Percentiles rank a stretch among this genome's conserved stretches.
These are phyloP conservation scores for Carcina quercana DNA, from an alignment of 2,888 invertebrate genomes.

Conservation along the genomic window DNA sequence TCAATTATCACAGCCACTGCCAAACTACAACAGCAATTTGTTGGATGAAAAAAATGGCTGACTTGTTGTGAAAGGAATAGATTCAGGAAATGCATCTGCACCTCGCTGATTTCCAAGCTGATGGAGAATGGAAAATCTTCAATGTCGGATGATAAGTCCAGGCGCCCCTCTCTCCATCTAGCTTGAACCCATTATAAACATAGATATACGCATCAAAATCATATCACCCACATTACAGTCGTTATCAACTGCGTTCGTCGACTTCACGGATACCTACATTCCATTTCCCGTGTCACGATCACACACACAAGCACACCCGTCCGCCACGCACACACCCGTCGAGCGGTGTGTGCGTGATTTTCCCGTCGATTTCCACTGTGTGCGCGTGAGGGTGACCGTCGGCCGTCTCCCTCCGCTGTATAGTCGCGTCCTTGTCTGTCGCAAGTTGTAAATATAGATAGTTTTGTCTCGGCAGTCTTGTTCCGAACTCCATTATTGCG, in stretches of 20 bases:
- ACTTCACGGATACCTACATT: slow-evolving; percentile 33
- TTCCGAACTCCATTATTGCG: slow-evolving; percentile 53
- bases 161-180: too few relatives aligned
- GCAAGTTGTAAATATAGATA: slow-evolving; percentile 31
- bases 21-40: too few relatives aligned
- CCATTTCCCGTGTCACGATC: slow-evolving; percentile 23
- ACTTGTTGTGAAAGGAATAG: too few relatives aligned
- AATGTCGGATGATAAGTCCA: too few relatives aligned
- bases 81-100: too few relatives aligned
- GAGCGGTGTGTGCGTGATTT: slow-evolving; percentile 28
- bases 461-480: slow-evolving; percentile 26
- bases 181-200: not conserved
- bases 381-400: slow-evolving; percentile 11
- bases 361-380: slow-evolving; percentile 15
- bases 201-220: slow-evolving; percentile 18
- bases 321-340: slow-evolving; percentile 10
- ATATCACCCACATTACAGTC: slow-evolving; percentile 36
- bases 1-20: too few relatives aligned
- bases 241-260: slow-evolving; percentile 30
- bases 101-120: too few relatives aligned
- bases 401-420: slow-evolving; percentile 12
- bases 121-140: too few relatives aligned
- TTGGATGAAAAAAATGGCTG: too few relatives aligned
- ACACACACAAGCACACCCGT: slow-evolving; percentile 12
- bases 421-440: slow-evolving; percentile 23